Percentiles rank a stretch among this genome's conserved stretches.
phyloP scores from a whole-genome alignment of 2,113 vertebrate species.

The Gila orcuttii region DNA sequence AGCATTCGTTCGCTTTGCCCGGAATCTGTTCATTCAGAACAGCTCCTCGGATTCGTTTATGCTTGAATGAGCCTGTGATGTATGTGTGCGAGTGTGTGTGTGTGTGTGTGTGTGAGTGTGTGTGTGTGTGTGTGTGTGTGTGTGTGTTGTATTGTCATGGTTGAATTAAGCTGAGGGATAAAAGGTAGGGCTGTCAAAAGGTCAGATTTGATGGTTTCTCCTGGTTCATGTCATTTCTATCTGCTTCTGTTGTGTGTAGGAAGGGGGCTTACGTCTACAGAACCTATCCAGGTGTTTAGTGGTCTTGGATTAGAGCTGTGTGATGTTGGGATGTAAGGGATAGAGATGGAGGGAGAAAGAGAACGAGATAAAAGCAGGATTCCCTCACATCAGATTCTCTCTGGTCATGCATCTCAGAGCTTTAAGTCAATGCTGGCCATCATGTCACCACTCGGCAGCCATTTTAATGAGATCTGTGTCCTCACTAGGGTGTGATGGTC shows the following conservation, averaged over 20 bases:
- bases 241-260: not conserved
- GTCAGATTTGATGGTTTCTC: conserved; percentile 34
- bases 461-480: conserved; percentile 56
- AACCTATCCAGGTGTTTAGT: conserved; percentile 30
- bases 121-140: not conserved
- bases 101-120: conserved; percentile 35
- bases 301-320: conserved; percentile 8
- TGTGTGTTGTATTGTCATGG: conserved; percentile 35
- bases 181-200: conserved; percentile 12
- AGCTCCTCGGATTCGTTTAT: not conserved
- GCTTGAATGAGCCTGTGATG: not conserved
- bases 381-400: conserved; percentile 8
- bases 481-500: conserved; percentile 54
- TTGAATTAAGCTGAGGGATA: conserved; percentile 10
- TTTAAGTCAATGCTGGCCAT: conserved; percentile 42
- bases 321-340: conserved; percentile 19
- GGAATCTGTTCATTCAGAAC: conserved; percentile 17
- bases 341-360: not conserved
- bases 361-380: conserved; percentile 7
- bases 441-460: conserved; percentile 38
- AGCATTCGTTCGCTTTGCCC: not conserved
- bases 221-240: conserved; percentile 6
- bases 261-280: not conserved
- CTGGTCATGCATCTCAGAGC: conserved; percentile 36
- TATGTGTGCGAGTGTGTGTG: not conserved